Evolutionary conservation across 2,888 invertebrate species (phyloP), one percentile per base, ranked within the genome.

Genomic region (Phasia obesa): DNA sequence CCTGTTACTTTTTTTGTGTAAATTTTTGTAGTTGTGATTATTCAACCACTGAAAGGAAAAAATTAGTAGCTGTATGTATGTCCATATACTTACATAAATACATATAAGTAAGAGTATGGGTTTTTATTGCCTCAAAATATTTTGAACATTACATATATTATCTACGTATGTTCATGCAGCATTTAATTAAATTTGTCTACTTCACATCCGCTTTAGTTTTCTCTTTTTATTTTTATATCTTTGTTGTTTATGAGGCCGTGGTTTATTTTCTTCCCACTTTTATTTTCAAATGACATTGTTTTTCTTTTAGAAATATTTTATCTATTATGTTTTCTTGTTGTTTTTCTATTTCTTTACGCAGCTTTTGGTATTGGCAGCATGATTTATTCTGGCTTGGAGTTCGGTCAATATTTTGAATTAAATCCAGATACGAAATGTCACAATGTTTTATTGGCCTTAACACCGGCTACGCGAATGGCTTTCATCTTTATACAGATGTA

Each of bases 401-500:
- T 98, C 88, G 98, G 98, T 0, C 97, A 98, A 90, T 98, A 97
- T 91, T 98, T 98, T 92, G 98, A 99, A 91, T 92, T 97, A 86
- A 96, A 97, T 90, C 93, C 95, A 78, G 96, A 97, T 91, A 96
- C 97, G 21, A 96, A 97, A 89, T 98, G 98, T 89, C 97, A 97
- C 92, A 97, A 97, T 90, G 95, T 98, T 51, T 93, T 98, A 87
- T 92, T 97, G 79, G 98, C 97, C 0, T 92, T 98, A 67, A 97
- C 98, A 4, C 98, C 98, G 0, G 96, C 97, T 6, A 96, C 97
- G 0, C 93, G 98, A 86, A 97, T 98, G 96, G 96, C 97, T 73
- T 98, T 99, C 92, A 98, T 98, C 88, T 98, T 99, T 92, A 96
- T 98, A 88, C 98, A 99, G 92, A 97, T 99, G 95, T 99, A 99